Percentiles rank a stretch among this genome's conserved stretches.
Evolutionary conservation across 2,888 invertebrate species (phyloP).

Genomic region (Dasypogon diadema): DNA sequence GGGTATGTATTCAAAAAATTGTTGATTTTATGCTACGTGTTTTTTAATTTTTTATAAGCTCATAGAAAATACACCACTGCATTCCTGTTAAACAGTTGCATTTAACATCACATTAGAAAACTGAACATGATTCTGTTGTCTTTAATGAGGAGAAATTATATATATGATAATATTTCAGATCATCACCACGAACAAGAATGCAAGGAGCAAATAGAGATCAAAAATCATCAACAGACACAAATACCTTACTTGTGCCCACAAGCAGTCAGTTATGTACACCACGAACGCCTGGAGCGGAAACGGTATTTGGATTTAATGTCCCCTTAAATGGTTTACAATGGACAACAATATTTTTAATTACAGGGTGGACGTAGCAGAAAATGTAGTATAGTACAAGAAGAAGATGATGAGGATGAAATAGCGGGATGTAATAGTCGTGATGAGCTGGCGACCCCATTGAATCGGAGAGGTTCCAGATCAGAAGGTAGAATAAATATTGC

Average conservation of each 20-base stretch:
- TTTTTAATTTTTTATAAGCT: too few relatives aligned
- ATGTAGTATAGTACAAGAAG: conserved; percentile 92
- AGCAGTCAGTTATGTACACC: conserved; percentile 71
- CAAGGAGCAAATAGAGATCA: conserved; percentile 46
- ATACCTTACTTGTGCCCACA: conserved; percentile 51
- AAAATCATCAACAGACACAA: conserved; percentile 37
- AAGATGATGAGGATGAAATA: conserved; percentile 85
- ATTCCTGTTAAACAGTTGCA: too few relatives aligned
- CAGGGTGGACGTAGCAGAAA: conserved; percentile 78
- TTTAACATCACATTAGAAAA: too few relatives aligned
- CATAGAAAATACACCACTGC: too few relatives aligned
- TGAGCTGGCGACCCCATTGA: conserved; percentile 70
- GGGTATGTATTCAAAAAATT: too few relatives aligned
- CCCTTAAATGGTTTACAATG: too few relatives aligned
- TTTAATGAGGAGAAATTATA: too few relatives aligned
- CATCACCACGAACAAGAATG: conserved; percentile 52
- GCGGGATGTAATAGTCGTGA: conserved; percentile 70
- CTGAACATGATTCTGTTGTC: too few relatives aligned
- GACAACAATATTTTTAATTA: too few relatives aligned
- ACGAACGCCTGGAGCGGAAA: conserved; percentile 76
- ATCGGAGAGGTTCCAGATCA: conserved; percentile 81
- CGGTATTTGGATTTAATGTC: too few relatives aligned
- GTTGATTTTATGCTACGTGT: too few relatives aligned
- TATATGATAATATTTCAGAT: too few relatives aligned
- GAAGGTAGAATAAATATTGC: conserved; percentile 82